Evolutionary conservation across 2,113 vertebrate genomes (phyloP).

Genomic region (Eurystomus gularis): DNA sequence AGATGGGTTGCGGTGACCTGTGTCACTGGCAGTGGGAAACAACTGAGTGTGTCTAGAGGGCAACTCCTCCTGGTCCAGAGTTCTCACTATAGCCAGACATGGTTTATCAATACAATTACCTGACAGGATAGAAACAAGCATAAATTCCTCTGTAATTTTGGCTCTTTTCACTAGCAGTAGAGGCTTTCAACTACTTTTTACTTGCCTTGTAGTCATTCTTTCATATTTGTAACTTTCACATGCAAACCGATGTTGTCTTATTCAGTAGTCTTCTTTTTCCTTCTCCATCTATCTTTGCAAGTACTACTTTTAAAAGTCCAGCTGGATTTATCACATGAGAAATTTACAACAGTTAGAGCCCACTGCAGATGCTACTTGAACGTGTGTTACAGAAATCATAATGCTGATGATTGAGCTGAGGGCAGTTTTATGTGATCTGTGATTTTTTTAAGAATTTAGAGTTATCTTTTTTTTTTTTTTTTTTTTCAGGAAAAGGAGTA

Average conservation of each 20-base stretch:
- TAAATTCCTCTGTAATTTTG: background rate
- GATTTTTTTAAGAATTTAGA: background rate
- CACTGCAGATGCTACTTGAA: background rate
- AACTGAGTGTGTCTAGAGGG: background rate
- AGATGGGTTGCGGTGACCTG: background rate
- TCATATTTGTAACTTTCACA: background rate
- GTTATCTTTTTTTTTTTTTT: background rate
- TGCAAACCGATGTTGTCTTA: background rate
- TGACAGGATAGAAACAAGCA: background rate
- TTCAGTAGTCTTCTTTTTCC: background rate
- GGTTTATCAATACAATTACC: background rate
- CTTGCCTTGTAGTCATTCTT: background rate
- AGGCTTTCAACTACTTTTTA: background rate
- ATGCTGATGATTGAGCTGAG: background rate
- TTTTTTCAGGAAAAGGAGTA: background rate
- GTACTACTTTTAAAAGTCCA: background rate
- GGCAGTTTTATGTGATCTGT: background rate
- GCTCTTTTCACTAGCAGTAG: background rate
- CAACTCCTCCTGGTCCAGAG: background rate
- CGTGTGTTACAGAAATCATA: background rate
- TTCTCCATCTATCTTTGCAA: background rate
- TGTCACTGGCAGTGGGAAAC: background rate
- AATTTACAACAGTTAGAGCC: background rate
- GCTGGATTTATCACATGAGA: background rate
- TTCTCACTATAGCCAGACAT: background rate